These are phyloP conservation scores for Lanistes nyassanus DNA, from an alignment of 1,140 invertebrate species.

Conservation along the genomic window DNA sequence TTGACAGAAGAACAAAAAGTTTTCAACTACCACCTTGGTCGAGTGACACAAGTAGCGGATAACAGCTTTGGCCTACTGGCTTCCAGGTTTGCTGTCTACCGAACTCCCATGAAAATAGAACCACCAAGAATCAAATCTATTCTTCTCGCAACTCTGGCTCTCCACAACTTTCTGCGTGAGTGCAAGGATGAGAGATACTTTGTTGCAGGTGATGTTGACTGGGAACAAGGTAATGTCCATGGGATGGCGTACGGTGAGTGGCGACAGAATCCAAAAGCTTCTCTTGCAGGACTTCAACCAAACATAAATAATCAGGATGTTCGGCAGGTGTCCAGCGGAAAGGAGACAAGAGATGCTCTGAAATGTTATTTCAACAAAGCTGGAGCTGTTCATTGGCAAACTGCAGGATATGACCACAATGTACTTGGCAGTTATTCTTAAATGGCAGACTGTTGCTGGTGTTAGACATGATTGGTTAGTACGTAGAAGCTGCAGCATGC, in stretches of 20 bases:
- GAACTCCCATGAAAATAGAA: background rate
- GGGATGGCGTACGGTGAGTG: background rate
- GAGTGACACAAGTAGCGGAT: background rate
- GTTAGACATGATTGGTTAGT: no score
- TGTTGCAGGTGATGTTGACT: slow-evolving; percentile 3
- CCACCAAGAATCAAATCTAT: slow-evolving; percentile 2
- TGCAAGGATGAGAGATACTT: slow-evolving; percentile 13
- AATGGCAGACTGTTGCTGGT: no score
- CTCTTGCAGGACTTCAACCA: background rate
- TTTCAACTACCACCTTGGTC: background rate
- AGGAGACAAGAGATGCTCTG: slow-evolving; percentile 6
- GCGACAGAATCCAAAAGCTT: slow-evolving; percentile 3
- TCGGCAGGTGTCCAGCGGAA: background rate
- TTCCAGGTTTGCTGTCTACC: slow-evolving; percentile 1
- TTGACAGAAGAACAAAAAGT: background rate
- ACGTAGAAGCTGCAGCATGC: no score
- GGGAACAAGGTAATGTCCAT: background rate
- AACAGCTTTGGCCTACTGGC: slow-evolving; percentile 4
- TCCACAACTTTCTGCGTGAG: slow-evolving; percentile 13
- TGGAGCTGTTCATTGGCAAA: slow-evolving; percentile 1
- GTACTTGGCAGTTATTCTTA: no score
- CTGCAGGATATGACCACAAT: background rate
- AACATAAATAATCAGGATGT: background rate
- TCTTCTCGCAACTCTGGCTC: slow-evolving; percentile 5
- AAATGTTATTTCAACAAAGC: background rate